Evolutionary conservation across 1,140 invertebrate genomes (phyloP).

Genomic region (Callitettix versicolor): DNA sequence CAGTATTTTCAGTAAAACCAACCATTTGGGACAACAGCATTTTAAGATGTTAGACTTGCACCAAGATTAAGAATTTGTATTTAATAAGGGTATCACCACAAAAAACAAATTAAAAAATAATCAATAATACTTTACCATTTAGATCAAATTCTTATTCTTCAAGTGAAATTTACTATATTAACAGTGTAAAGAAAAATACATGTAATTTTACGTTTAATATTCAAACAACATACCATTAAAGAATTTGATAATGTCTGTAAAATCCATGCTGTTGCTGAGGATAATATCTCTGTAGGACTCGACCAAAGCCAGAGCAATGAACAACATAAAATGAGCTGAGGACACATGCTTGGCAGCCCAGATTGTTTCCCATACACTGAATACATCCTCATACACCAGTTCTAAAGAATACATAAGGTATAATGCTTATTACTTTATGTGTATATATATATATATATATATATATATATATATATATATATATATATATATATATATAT

Average conservation of each 20-base stretch:
- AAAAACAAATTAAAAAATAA: too few species aligned
- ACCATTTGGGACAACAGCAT: too few species aligned
- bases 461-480: constrained; percentile 4
- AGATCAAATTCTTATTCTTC: too few species aligned
- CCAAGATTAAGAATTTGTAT: too few species aligned
- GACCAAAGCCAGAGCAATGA: constrained; percentile 82
- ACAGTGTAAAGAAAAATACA: too few species aligned
- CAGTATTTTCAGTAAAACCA: too few species aligned
- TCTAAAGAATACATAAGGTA: constrained; percentile 44
- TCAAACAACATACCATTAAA: constrained; percentile 85
- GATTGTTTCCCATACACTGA: constrained; percentile 89
- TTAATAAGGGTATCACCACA: too few species aligned
- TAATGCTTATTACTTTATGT: not conserved
- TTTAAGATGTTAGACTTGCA: too few species aligned
- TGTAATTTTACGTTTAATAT: too few species aligned
- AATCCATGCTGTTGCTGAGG: constrained; percentile 90
- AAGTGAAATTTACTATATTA: too few species aligned
- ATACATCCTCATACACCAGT: constrained; percentile 83
- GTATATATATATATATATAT: not conserved
- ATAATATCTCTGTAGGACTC: constrained; percentile 91
- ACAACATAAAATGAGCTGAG: constrained; percentile 82
- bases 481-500: too few species aligned
- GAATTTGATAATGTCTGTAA: constrained; percentile 95
- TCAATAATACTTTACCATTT: too few species aligned
- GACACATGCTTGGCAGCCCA: constrained; percentile 85